Evolutionary conservation across 2,113 vertebrate genomes (phyloP), one percentile per base, ranked within the genome.

Genomic region (Prunella himalayana): DNA sequence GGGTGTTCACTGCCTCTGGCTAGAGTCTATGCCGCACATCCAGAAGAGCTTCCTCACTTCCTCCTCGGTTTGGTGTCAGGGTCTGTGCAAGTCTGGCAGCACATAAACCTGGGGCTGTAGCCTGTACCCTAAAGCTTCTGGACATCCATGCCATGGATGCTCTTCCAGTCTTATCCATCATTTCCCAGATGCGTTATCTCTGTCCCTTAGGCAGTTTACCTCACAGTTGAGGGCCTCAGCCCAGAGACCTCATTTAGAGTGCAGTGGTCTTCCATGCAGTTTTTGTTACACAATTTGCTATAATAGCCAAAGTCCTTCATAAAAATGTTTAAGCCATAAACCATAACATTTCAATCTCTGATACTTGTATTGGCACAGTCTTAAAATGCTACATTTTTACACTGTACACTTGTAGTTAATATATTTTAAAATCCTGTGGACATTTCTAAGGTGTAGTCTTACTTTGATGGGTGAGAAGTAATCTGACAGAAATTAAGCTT

Each of bases 121-220:
- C 60, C 19, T n/a, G 24, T 24, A n/a, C 16, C 15, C 15, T 0
- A 0, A 49, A 65, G 35, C 20, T 75, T 49, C 30, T 75, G 35
- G 35, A 42, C 42, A 42, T 57, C 20, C 12, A n/a, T 65, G 42
- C 60, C 0, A 0, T 28, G 24, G 69, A 20, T 56, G 13, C 16
- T 57, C 30, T 66, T 66, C 30, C 24, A 17, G 51, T 49, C 25
- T 57, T 75, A 42, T 5, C 42, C 35, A 21, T 75, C 3, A 11
- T 49, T 35, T 75, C 20, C 35, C 51, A 85, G 20, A 42, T 66
- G 30, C 25, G 24, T 30, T 49, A 11, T 42, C 16, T 57, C 30
- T 85, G 0, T 31, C 13, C 13, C 16, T 50, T 76, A 66, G 21
- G 44, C 6, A 20, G 31, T 42, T 59, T 21, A 66, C 66, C 31